Evolutionary conservation across 2,888 invertebrate species (phyloP).

Genomic region (Monoplex corrugatus): DNA sequence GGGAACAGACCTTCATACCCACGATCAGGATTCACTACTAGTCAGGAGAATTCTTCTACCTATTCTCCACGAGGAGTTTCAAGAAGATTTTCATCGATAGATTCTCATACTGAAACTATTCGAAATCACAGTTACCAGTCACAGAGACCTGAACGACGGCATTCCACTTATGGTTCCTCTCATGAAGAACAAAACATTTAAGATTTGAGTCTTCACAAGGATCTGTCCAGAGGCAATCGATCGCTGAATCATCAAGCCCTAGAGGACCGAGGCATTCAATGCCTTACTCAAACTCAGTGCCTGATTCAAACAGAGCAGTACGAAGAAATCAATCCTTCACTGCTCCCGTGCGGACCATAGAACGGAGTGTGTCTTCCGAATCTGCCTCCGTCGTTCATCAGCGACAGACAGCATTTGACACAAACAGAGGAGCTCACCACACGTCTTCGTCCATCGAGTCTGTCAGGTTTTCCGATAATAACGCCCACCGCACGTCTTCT

Average conservation of each 20-base stretch:
- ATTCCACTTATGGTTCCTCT: not conserved
- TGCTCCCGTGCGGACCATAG: not conserved
- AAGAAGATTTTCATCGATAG: not conserved
- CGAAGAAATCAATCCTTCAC: not conserved
- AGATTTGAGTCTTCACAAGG: not conserved
- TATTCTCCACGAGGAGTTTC: not conserved
- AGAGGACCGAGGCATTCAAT: not conserved
- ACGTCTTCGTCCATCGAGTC: not conserved
- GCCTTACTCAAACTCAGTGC: not conserved
- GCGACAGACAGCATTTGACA: not conserved
- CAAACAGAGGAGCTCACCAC: not conserved
- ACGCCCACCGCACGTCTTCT: not conserved
- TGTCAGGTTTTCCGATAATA: not conserved
- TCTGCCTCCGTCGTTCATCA: not conserved
- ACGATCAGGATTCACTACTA: not conserved
- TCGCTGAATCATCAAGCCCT: not conserved
- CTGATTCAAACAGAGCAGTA: constrained; percentile 4
- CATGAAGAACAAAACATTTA: not conserved
- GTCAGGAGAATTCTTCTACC: not conserved
- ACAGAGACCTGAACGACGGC: not conserved
- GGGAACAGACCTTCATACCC: not conserved
- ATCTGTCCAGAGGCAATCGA: not conserved
- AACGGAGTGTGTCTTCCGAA: not conserved
- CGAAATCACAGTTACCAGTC: not conserved
- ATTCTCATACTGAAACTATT: not conserved